Evolutionary conservation across 2,888 invertebrate species (phyloP).

Genomic region (Cryptocephalus primarius): DNA sequence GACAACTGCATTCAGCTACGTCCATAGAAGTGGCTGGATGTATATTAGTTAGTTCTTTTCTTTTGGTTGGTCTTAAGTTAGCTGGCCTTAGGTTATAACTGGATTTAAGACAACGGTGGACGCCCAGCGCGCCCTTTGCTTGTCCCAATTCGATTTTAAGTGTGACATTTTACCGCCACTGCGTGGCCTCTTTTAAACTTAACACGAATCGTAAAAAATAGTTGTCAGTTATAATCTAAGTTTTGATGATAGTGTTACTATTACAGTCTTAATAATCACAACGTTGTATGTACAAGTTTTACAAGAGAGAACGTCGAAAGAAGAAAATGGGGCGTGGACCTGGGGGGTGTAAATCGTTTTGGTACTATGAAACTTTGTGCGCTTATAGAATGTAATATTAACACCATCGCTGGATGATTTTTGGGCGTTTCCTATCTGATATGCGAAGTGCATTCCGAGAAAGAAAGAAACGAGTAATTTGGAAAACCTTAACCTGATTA

Average conservation of each 20-base stretch:
- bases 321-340: too few species aligned
- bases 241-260: conserved; percentile 9
- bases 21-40: too few species aligned
- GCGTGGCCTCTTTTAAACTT: too few species aligned
- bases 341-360: not conserved
- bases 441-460: conserved; percentile 19
- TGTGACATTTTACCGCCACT: too few species aligned
- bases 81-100: conserved; percentile 10
- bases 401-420: conserved; percentile 4
- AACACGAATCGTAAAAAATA: conserved; percentile 3
- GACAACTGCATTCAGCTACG: too few species aligned
- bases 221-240: conserved; percentile 12
- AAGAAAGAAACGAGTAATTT: conserved; percentile 14
- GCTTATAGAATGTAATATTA: conserved; percentile 6
- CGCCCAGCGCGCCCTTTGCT: too few species aligned
- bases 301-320: too few species aligned
- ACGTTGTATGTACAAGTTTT: too few species aligned
- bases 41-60: too few species aligned
- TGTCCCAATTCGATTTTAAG: too few species aligned
- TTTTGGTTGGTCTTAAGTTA: conserved; percentile 2
- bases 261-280: conserved; percentile 2
- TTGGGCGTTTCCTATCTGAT: conserved; percentile 10
- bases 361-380: conserved; percentile 2
- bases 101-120: not conserved
- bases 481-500: conserved; percentile 16